Conservation (phyloP, 2,113 vertebrate genomes). For the Azemiops feae region DNA sequence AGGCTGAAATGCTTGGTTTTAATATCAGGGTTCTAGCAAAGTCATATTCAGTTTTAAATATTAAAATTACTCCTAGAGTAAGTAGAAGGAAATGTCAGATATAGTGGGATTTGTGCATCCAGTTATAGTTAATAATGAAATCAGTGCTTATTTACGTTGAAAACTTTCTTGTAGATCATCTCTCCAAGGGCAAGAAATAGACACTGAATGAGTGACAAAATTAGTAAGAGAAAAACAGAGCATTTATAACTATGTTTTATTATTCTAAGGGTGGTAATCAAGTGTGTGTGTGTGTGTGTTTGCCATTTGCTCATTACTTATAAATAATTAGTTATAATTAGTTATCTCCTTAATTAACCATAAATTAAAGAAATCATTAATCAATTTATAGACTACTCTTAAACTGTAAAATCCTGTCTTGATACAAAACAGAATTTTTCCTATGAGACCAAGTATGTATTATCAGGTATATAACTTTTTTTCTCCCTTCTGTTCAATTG, state of each 20-base stretch:
- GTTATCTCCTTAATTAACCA: constrained; percentile 40
- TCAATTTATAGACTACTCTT: constrained; percentile 61
- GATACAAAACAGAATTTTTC: constrained; percentile 54
- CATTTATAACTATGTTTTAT: constrained; percentile 52
- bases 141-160: constrained; percentile 31
- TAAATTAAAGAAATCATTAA: constrained; percentile 65
- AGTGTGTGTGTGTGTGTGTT: constrained; percentile 26
- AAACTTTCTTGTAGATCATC: constrained; percentile 25
- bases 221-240: constrained; percentile 38
- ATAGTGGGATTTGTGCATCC: constrained; percentile 5
- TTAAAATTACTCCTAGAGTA: background rate
- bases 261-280: constrained; percentile 53
- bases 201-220: constrained; percentile 38
- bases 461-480: constrained; percentile 48
- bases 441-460: background rate
- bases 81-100: background rate
- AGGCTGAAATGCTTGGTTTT: constrained; percentile 34
- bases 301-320: constrained; percentile 62
- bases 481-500: background rate
- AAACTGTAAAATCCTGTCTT: constrained; percentile 50
- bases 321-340: constrained; percentile 11
- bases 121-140: constrained; percentile 23
- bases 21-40: constrained; percentile 30
- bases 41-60: constrained; percentile 31
- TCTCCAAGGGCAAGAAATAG: constrained; percentile 42